Conservation (phyloP, 92 coral and sea anemone species). For the Epizoanthus illoricatus region DNA sequence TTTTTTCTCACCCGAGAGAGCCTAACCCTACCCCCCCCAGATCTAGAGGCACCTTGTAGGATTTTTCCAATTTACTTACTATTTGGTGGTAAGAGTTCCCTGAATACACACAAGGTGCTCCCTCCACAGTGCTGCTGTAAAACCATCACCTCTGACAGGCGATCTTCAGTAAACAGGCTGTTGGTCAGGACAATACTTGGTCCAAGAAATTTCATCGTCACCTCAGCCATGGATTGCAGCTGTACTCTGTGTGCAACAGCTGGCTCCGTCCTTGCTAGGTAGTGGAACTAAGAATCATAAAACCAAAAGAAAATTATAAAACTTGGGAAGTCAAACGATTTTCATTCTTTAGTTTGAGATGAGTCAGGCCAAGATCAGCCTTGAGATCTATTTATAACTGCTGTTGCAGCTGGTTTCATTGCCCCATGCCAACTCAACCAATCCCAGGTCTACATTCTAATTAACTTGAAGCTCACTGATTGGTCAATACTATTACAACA, state of each 20-base stretch:
- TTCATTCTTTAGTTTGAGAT: too few relatives aligned
- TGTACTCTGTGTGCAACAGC: conserved; percentile 96
- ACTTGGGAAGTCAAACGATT: too few relatives aligned
- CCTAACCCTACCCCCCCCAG: too few relatives aligned
- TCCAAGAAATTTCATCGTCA: conserved; percentile 96
- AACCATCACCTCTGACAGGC: conserved; percentile 94
- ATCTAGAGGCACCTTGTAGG: background rate
- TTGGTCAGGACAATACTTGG: conserved; percentile 88
- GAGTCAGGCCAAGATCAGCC: too few relatives aligned
- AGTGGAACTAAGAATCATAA: conserved; percentile 65
- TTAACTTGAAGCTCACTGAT: too few relatives aligned
- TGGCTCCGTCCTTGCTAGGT: conserved; percentile 92
- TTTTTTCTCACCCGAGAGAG: too few relatives aligned
- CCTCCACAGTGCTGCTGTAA: conserved; percentile 98
- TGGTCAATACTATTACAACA: too few relatives aligned
- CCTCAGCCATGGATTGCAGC: conserved; percentile 99
- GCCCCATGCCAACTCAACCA: too few relatives aligned
- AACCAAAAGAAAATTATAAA: background rate
- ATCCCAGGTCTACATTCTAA: too few relatives aligned
- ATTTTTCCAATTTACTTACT: conserved; percentile 59
- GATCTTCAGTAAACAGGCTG: conserved; percentile 92
- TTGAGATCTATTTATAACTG: too few relatives aligned
- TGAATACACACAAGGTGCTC: conserved; percentile 92
- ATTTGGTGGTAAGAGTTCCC: conserved; percentile 95
- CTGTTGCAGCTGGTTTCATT: too few relatives aligned